Evolutionary conservation across 1,140 invertebrate species (phyloP), one percentile per base, ranked within the genome.

Genomic region (Drosophila gunungcola): DNA sequence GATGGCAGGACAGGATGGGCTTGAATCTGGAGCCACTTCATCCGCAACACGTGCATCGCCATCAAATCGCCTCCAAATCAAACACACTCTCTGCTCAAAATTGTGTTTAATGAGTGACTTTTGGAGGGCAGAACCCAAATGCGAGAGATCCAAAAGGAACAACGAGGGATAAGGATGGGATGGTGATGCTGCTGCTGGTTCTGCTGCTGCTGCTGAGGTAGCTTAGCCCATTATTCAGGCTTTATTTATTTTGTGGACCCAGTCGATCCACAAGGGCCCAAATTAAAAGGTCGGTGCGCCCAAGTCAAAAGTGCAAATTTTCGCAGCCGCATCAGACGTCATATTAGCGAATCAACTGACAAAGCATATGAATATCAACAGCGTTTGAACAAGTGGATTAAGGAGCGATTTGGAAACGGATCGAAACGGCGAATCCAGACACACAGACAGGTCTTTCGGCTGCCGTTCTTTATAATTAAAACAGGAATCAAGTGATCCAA

Each of bases 341-440:
- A 89, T 89, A 89, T 89, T 89, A 89, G 80, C 85, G 85, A 89
- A 90, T 90, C 84, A 89, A 90, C 84, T 89, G 84, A 89, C 84
- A 89, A 89, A 90, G 85, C 85, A 89, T 84, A 89, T 89, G 84
- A 89, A 90, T 89, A 89, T 89, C 84, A 89, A 80, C 85, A 90
- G 84, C 85, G 73, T 89, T 90, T 90, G 85, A 89, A 88, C 84
- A 88, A 88, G 84, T 88, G 84, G 84, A 88, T 89, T 88, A 88
- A 88, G 69, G 13, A 52, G 13, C 52, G 51, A 64, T 62, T 62
- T 57, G 53, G 38, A 46, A 48, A 45, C 52, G 27, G 43, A 45
- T 64, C 38, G n/a, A 57, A 62, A 45, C 55, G 36, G 48, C 57
- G 21, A 48, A 45, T 48, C 34, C 52, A 46, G 63, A 43, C 32